Evolutionary conservation across 2,113 vertebrate species (phyloP).

Genomic region (Struthidea cinerea): DNA sequence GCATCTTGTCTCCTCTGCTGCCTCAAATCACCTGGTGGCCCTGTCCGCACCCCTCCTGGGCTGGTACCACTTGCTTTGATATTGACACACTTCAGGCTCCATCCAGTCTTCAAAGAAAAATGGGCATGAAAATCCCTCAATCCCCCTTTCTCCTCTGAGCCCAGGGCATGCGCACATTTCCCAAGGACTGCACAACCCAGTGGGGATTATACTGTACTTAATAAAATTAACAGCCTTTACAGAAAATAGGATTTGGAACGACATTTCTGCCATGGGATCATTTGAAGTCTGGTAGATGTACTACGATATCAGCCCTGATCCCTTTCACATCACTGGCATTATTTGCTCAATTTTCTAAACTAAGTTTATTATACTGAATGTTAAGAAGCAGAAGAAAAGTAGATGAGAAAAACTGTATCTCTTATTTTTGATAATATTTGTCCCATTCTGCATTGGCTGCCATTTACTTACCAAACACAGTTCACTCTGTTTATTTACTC

Average conservation of each 20-base stretch:
- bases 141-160: neutral
- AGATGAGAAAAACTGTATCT: neutral
- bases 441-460: neutral
- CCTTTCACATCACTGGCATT: neutral
- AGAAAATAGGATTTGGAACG: slow-evolving; percentile 14
- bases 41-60: neutral
- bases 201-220: neutral
- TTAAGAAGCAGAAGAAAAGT: neutral
- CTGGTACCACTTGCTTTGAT: slow-evolving; percentile 39
- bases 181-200: neutral
- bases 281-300: neutral
- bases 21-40: neutral
- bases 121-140: neutral
- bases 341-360: neutral
- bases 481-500: neutral
- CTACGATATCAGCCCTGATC: neutral
- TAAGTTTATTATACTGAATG: neutral
- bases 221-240: slow-evolving; percentile 9
- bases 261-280: neutral
- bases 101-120: slow-evolving; percentile 35
- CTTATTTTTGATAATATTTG: neutral
- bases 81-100: neutral
- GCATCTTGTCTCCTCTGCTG: neutral
- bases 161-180: neutral
- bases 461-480: neutral